Evolutionary conservation across 1,140 invertebrate species (phyloP), one percentile per base, ranked within the genome.

Genomic region (Procambarus virginalis): DNA sequence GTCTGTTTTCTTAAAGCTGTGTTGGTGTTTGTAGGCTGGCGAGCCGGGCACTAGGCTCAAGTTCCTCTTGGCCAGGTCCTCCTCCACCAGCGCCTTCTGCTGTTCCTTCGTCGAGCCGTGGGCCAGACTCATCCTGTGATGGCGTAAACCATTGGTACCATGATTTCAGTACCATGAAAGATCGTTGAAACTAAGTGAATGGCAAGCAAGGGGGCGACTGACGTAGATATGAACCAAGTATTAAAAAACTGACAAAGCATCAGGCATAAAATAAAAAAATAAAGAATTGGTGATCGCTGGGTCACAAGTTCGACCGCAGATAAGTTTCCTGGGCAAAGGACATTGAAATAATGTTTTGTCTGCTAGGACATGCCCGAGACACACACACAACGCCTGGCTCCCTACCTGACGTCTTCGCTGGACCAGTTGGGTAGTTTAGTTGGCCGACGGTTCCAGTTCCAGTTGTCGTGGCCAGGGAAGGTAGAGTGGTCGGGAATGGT

Each of bases 11-110:
- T 79, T 60, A 46, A 91, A 91, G 20, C 51, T 75, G 20, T 84
- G 75, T 55, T 91, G 90, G 78, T 91, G 90, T 55, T 75, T 85
- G 51, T 85, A 90, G 10, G 83, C 12, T 2, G 89, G 22, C 5
- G 83, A 81, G 0, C 78, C 70, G 6, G 12, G 46, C 5, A 45
- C 51, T n/a, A 90, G 49, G 17, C 46, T 85, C 12, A 90, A 45
- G 76, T 86, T 86, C 49, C 45, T 68, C 48, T 49, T 55, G 17
- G 48, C 75, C 46, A 90, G 45, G 2, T 90, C 64, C 12, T 75
- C 68, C 64, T 90, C 89, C 12, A 81, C 22, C 49, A 51, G 17
- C 4, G 60, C 46, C 51, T 45, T 81, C 58, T 68, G 45, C 46
- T 80, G 48, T 51, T 90, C 34, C 45, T 55, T 20, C 51, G n/a